These are phyloP conservation scores for Lobophora halterata DNA, from an alignment of 2,888 invertebrate genomes.

Conservation along the genomic window DNA sequence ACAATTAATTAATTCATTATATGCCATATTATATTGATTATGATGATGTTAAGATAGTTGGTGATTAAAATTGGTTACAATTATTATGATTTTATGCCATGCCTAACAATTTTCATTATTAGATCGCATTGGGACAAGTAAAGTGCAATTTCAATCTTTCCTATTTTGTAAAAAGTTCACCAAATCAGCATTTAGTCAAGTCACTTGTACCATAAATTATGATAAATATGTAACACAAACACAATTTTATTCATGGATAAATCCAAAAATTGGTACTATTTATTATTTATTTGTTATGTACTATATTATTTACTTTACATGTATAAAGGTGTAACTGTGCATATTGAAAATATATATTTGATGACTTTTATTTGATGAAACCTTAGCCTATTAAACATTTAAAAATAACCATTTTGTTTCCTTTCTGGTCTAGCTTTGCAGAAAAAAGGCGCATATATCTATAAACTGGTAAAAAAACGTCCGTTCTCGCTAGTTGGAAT, in stretches of 20 bases:
- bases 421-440: too few species aligned
- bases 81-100: slow-evolving; percentile 60
- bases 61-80: slow-evolving; percentile 64
- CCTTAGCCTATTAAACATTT: slow-evolving; percentile 70
- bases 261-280: slow-evolving; percentile 75
- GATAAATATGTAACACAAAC: slow-evolving; percentile 74
- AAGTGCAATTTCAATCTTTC: slow-evolving; percentile 56
- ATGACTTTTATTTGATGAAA: slow-evolving; percentile 76
- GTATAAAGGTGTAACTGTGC: slow-evolving; percentile 80
- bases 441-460: too few species aligned
- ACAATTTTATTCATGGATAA: slow-evolving; percentile 72
- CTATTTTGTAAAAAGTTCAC: slow-evolving; percentile 44
- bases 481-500: too few species aligned
- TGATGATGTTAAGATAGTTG: slow-evolving; percentile 74
- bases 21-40: slow-evolving; percentile 79
- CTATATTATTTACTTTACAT: slow-evolving; percentile 80
- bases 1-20: slow-evolving; percentile 73
- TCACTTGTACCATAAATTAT: slow-evolving; percentile 72
- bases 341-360: slow-evolving; percentile 79
- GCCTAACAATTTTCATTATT: slow-evolving; percentile 51
- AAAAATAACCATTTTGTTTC: slow-evolving; percentile 41
- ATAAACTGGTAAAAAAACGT: too few species aligned
- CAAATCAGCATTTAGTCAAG: slow-evolving; percentile 72
- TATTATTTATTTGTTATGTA: slow-evolving; percentile 81
- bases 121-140: slow-evolving; percentile 38